These are phyloP conservation scores for Vireo altiloquus DNA, from an alignment of 2,113 vertebrate species.

Conservation along the genomic window DNA sequence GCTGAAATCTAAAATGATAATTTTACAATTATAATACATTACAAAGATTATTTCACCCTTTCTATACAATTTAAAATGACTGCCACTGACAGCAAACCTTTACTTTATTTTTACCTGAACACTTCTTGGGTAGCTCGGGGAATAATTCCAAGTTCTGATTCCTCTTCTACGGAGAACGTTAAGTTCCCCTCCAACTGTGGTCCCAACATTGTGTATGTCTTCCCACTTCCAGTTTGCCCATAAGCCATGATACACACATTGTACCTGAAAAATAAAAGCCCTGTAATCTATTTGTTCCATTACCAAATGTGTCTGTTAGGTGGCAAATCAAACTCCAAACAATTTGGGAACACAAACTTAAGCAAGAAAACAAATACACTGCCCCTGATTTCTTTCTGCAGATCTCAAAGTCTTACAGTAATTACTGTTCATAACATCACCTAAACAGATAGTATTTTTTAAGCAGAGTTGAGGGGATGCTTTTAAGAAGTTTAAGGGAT, in stretches of 20 bases:
- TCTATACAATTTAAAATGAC: neutral
- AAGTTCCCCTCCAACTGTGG: constrained; percentile 34
- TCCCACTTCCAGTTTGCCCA: constrained; percentile 87
- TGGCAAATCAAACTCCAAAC: neutral
- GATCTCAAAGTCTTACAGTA: neutral
- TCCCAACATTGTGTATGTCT: constrained; percentile 87
- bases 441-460: neutral
- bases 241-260: constrained; percentile 88
- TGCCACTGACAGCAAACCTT: neutral
- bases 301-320: neutral
- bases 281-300: neutral
- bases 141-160: constrained; percentile 74
- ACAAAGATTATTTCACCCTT: neutral
- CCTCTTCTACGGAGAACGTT: neutral
- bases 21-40: no score
- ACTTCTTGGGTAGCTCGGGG: constrained; percentile 80
- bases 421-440: neutral
- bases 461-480: neutral
- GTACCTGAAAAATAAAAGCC: constrained; percentile 69
- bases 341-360: neutral
- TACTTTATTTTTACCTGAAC: constrained; percentile 72
- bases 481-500: neutral
- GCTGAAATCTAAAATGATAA: neutral
- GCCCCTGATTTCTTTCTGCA: neutral
- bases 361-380: neutral